A percentile compares a stretch with the other conserved stretches of the same genome.
phyloP scores from a whole-genome alignment of 2,113 vertebrate species.

The human region GRCh38 chr1:3914001-3914500 shows the following conservation, averaged over 20 bases:
- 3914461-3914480: too few relatives aligned
- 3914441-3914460: too few relatives aligned
- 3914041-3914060: too few relatives aligned
- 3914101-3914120: background rate
- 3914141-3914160: accelerated
- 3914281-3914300: background rate
- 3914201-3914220: background rate
- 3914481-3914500: background rate
- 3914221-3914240: background rate
- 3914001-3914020: background rate
- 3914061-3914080: background rate
- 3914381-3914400: too few relatives aligned
- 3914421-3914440: accelerated
- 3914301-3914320: too few relatives aligned
- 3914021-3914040: background rate
- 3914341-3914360: too few relatives aligned
- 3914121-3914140: too few relatives aligned
- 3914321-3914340: too few relatives aligned
- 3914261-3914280: background rate
- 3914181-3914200: background rate
- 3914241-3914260: accelerated
- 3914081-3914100: background rate
- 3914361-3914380: too few relatives aligned
- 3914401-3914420: too few relatives aligned
- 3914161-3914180: background rate